Conservation (phyloP, 2,888 invertebrate species). For the Plagodis pulveraria region DNA sequence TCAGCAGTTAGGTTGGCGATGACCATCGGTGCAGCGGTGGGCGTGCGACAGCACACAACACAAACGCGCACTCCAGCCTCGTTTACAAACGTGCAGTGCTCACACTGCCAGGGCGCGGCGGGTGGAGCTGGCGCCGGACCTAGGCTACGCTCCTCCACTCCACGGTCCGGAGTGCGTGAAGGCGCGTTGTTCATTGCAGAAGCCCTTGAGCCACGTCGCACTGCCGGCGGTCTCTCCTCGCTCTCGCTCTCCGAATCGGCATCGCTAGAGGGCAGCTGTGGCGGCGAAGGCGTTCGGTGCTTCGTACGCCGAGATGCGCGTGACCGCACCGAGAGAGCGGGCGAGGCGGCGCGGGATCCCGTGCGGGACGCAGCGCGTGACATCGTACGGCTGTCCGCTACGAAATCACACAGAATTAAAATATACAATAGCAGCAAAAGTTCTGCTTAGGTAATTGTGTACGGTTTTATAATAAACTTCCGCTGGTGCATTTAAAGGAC, state of each 20-base stretch:
- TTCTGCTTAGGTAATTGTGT: no score
- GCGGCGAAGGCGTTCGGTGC: slow-evolving; percentile 73
- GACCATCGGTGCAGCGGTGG: slow-evolving; percentile 69
- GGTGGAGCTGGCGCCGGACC: slow-evolving; percentile 82
- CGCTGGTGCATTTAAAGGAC: no score
- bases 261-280: slow-evolving; percentile 78
- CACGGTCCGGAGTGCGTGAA: slow-evolving; percentile 25
- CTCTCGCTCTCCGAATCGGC: slow-evolving; percentile 87
- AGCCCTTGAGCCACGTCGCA: slow-evolving; percentile 5
- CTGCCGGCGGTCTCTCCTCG: slow-evolving; percentile 48
- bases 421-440: no score
- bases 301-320: slow-evolving; percentile 86
- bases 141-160: not conserved
- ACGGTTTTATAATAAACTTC: no score
- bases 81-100: slow-evolving; percentile 96
- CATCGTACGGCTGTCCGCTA: slow-evolving; percentile 75
- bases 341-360: slow-evolving; percentile 88
- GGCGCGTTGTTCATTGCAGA: slow-evolving; percentile 8
- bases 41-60: slow-evolving; percentile 94
- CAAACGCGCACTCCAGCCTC: slow-evolving; percentile 92
- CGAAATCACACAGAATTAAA: not conserved
- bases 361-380: slow-evolving; percentile 84
- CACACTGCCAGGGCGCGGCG: slow-evolving; percentile 91
- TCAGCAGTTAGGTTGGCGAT: slow-evolving; percentile 36
- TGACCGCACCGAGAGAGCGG: slow-evolving; percentile 88